These are phyloP conservation scores for Gonioctena quinquepunctata DNA, from an alignment of 1,140 invertebrate species.

Conservation along the genomic window DNA sequence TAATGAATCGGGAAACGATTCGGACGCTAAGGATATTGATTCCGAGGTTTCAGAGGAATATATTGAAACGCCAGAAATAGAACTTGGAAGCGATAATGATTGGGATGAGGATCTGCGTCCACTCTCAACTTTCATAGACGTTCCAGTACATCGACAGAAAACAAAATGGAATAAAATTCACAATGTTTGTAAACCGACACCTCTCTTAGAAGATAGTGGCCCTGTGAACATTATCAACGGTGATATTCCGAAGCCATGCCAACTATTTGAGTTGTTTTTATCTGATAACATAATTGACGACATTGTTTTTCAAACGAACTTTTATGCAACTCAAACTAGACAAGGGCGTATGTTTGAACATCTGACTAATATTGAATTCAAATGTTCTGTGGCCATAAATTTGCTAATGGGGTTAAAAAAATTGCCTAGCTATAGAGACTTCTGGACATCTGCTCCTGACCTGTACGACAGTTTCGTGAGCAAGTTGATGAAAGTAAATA, in stretches of 20 bases:
- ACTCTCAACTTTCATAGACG: background rate
- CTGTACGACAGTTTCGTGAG: slow-evolving; percentile 20
- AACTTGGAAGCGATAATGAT: background rate
- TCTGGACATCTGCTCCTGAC: slow-evolving; percentile 18
- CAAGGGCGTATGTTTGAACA: background rate
- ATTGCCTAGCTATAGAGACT: slow-evolving; percentile 27
- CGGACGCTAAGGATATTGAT: background rate
- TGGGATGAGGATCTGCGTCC: slow-evolving; percentile 2
- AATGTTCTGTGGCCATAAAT: slow-evolving; percentile 25
- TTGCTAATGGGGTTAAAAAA: slow-evolving; percentile 26
- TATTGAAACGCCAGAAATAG: background rate
- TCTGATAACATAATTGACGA: slow-evolving; percentile 10
- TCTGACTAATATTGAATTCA: slow-evolving; percentile 15
- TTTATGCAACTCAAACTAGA: too few relatives aligned
- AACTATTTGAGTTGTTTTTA: slow-evolving; percentile 11
- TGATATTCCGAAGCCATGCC: background rate
- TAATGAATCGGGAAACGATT: slow-evolving; percentile 2
- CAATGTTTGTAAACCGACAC: background rate
- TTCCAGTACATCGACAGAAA: background rate
- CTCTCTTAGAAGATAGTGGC: background rate
- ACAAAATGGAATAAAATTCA: slow-evolving; percentile 6
- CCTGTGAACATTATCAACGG: background rate
- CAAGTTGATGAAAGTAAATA: slow-evolving; percentile 49
- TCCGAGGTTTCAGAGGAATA: background rate
- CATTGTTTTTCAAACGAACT: slow-evolving; percentile 22